Conservation (phyloP, 2,113 vertebrate genomes). For the Promerops cafer region DNA sequence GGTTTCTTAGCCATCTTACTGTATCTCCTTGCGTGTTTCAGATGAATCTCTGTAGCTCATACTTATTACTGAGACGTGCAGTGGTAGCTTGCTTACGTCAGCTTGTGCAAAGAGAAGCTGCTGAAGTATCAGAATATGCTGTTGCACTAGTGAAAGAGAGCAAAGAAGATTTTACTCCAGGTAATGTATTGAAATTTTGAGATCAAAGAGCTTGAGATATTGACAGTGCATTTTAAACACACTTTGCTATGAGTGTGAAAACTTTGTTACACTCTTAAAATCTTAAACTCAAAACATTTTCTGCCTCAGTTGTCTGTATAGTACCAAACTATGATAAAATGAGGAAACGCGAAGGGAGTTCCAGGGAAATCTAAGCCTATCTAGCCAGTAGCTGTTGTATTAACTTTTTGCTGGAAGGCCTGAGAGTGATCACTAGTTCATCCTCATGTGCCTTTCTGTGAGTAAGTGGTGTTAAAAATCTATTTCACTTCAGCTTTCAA, state of each 20-base stretch:
- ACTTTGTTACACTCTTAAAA: background rate
- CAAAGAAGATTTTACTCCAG: conserved; percentile 76
- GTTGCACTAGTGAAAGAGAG: conserved; percentile 80
- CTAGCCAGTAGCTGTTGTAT: background rate
- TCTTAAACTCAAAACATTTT: background rate
- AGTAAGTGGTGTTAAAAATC: background rate
- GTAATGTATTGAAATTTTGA: conserved; percentile 62
- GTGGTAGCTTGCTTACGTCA: conserved; percentile 88
- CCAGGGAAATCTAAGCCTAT: background rate
- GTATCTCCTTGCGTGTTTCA: conserved; percentile 65
- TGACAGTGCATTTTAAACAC: background rate
- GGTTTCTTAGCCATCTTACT: background rate
- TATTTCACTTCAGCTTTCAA: background rate
- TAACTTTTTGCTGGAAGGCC: background rate
- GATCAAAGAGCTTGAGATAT: background rate
- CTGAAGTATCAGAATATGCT: conserved; percentile 86
- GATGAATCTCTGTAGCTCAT: conserved; percentile 88
- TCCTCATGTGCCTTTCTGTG: background rate
- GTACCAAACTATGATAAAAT: background rate
- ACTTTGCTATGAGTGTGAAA: background rate
- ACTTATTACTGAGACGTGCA: conserved; percentile 81
- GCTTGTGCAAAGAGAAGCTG: conserved; percentile 86
- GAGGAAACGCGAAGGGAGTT: background rate
- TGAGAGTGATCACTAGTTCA: background rate
- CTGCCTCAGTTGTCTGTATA: background rate